Evolutionary conservation across 2,888 invertebrate genomes (phyloP).

Genomic region (Pinctada fucata): DNA sequence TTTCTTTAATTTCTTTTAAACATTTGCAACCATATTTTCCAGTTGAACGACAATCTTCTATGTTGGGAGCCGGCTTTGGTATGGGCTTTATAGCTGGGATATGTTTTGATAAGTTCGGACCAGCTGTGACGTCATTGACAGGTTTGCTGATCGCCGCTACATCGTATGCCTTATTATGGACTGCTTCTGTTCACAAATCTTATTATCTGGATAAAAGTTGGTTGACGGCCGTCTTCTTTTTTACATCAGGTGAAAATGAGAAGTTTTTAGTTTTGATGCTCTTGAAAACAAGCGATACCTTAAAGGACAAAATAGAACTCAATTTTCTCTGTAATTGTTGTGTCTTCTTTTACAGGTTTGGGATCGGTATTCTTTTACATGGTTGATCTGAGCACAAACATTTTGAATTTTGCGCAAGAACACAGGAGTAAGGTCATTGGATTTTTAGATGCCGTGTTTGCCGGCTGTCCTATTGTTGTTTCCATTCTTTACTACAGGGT

Average conservation of each 20-base stretch:
- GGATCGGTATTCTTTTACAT: constrained; percentile 59
- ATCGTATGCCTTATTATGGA: constrained; percentile 51
- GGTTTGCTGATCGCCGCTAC: constrained; percentile 47
- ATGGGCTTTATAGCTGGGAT: constrained; percentile 58
- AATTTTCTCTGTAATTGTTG: too few relatives aligned
- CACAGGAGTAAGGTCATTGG: constrained; percentile 57
- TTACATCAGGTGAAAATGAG: constrained; percentile 40
- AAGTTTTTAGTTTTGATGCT: too few relatives aligned
- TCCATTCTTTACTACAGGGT: constrained; percentile 49
- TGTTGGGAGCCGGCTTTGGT: constrained; percentile 56
- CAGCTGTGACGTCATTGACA: constrained; percentile 41
- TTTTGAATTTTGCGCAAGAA: constrained; percentile 51
- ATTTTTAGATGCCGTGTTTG: constrained; percentile 54
- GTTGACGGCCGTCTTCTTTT: constrained; percentile 50
- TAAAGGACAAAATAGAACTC: too few relatives aligned
- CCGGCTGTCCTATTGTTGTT: constrained; percentile 57
- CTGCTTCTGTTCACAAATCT: constrained; percentile 35
- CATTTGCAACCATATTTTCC: constrained; percentile 14
- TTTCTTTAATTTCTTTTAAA: too few relatives aligned
- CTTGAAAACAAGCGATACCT: too few relatives aligned
- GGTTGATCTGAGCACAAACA: constrained; percentile 58
- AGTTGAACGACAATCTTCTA: constrained; percentile 56
- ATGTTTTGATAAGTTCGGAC: constrained; percentile 54
- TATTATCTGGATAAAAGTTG: constrained; percentile 47
- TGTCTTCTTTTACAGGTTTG: constrained; percentile 43